Evolutionary conservation across 1,140 invertebrate genomes (phyloP), one percentile per base, ranked within the genome.

Genomic region (Ceratina calcarata): DNA sequence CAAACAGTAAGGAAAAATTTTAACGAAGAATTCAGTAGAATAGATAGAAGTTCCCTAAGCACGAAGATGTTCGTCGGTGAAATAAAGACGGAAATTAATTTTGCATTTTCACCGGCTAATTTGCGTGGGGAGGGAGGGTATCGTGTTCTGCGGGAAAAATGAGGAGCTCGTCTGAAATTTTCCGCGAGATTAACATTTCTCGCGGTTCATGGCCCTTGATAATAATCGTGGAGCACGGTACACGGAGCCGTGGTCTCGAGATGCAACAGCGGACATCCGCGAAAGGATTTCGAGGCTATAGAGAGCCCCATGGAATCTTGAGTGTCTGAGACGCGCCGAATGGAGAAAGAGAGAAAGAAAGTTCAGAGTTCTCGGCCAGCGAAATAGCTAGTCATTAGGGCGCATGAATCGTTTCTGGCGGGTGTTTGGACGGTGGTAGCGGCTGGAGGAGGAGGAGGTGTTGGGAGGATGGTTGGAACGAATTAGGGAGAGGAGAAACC

Each of bases 361-460:
- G 51, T 85, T 85, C 83, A 84, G 83, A 85, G 84, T 85, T 85
- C 84, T 81, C 57, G 79, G 78, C 58, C 83, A 37, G 70, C 84
- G 83, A 85, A 85, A 85, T 85, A 85, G 83, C 84, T 85, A 81
- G 84, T 85, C 84, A 85, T 85, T 85, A 85, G 72, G 79, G 83
- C 69, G 83, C 84, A 85, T 85, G 84, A 85, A 85, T 85, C 84
- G 84, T 85, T 79, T 75, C 60, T 61, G 74, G 75, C 72, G 82
- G 79, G 68, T 58, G 71, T 49, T 55, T 57, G 51, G 58, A 6
- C 37, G 62, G 70, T 62, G 78, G 60, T 60, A 78, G 68, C 20
- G 57, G 45, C 45, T 7, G 58, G 32, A 76, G 71, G 37, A 7
- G 57, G 37, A 70, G 20, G 67, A 76, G 83, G 72, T 62, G 82